Evolutionary conservation across 2,797 vertebrate species (phyloP), one percentile per base, ranked within the genome.

Genomic region (Apogon talboti): DNA sequence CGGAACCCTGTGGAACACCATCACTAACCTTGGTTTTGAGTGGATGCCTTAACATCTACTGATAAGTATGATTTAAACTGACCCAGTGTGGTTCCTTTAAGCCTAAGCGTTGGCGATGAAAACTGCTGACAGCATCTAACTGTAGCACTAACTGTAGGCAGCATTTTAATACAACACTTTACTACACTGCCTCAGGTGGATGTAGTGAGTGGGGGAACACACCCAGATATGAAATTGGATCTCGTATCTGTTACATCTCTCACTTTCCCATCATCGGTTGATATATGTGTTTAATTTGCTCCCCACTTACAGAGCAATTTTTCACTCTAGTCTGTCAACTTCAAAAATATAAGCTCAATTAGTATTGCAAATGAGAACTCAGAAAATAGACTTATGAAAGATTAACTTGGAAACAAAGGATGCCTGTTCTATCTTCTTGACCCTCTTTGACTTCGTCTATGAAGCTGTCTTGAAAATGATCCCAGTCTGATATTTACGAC

Each of bases 401-500:
- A 41, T 57, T 33, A 37, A 51, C 55, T 48, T 45, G 12, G 11
- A 62, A 41, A 59, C 47, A 66, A 59, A 64, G 40, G 30, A n/a
- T 40, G 48, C 30, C 16, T 47, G 33, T 69, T 21, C 16, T 55
- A 19, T 72, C 28, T 48, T 60, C 58, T 52, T 71, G 35, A 77
- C 80, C 68, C 21, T 52, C 24, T 74, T 66, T 64, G 16, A 49
- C 45, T 52, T 53, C 45, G 51, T 71, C 51, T 10, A n/a, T 70
- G 53, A 66, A 69, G 44, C 51, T 43, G 56, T 66, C 71, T 66
- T 55, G 63, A 74, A 79, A 78, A 72, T 73, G 48, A 73, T 60
- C 35, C 63, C 41, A 66, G 70, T 57, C 60, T 56, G 24, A 74
- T 82, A 82, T 88, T 86, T 86, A 85, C 59, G 80, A 68, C 75